phyloP scores from a whole-genome alignment of 1,140 invertebrate genomes.

The Brachionus calyciflorus region DNA sequence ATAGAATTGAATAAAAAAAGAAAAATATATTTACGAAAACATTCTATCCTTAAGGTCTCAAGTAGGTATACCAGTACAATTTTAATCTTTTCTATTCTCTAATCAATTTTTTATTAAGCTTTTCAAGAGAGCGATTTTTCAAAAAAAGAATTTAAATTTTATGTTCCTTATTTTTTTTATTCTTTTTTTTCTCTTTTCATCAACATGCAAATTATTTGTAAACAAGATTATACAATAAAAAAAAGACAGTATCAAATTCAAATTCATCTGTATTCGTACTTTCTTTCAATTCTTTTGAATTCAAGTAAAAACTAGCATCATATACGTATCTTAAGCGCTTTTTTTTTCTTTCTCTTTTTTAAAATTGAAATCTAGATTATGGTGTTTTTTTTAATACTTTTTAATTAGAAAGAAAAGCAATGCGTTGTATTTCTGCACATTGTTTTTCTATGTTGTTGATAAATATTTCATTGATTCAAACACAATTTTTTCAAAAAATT shows the following conservation, averaged over 20 bases:
- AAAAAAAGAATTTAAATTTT: constrained; percentile 5
- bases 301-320: too few relatives aligned
- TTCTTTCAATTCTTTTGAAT: too few relatives aligned
- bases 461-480: too few relatives aligned
- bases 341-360: too few relatives aligned
- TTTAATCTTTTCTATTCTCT: background rate
- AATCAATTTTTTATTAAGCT: constrained; percentile 22
- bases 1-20: background rate
- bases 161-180: background rate
- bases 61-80: background rate
- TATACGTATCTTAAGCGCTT: too few relatives aligned
- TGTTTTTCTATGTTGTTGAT: too few relatives aligned
- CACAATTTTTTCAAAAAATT: too few relatives aligned
- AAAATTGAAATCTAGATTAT: too few relatives aligned
- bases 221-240: constrained; percentile 26
- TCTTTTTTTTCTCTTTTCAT: background rate
- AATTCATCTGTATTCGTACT: too few relatives aligned
- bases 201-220: constrained; percentile 21
- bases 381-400: too few relatives aligned
- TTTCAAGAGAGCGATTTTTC: background rate
- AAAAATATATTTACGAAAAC: constrained; percentile 28
- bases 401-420: too few relatives aligned
- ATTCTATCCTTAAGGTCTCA: background rate
- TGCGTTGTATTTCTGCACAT: too few relatives aligned
- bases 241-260: background rate